Evolutionary conservation across 2,888 invertebrate species (phyloP).

Genomic region (Clanis bilineata): DNA sequence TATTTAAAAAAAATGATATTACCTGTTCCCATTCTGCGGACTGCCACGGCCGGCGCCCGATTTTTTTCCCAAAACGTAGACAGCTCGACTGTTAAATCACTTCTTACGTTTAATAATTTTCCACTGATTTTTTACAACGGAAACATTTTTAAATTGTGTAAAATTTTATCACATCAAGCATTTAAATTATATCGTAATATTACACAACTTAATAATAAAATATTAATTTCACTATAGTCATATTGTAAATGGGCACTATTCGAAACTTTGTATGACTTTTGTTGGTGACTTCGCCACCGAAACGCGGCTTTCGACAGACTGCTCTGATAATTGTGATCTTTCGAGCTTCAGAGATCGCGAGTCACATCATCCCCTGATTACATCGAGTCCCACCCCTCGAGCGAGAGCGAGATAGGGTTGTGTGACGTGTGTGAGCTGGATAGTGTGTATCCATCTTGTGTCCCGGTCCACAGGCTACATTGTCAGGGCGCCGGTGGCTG

Average conservation of each 20-base stretch:
- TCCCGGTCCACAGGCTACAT: slow-evolving; percentile 80
- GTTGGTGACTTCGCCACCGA: slow-evolving; percentile 70
- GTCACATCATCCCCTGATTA: slow-evolving; percentile 83
- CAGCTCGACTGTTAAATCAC: slow-evolving; percentile 58
- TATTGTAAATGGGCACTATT: slow-evolving; percentile 25
- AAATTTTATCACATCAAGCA: background rate
- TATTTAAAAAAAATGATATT: slow-evolving; percentile 37
- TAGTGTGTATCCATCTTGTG: slow-evolving; percentile 84
- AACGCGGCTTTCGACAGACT: slow-evolving; percentile 80
- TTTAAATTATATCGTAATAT: background rate
- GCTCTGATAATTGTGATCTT: slow-evolving; percentile 81
- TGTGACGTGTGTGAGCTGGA: slow-evolving; percentile 49
- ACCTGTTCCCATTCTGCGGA: slow-evolving; percentile 90
- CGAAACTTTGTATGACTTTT: slow-evolving; percentile 60
- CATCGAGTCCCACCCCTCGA: slow-evolving; percentile 79
- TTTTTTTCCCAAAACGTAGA: slow-evolving; percentile 84
- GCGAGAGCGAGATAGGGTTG: slow-evolving; percentile 44
- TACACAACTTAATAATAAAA: background rate
- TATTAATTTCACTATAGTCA: background rate
- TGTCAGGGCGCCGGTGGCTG: slow-evolving; percentile 72
- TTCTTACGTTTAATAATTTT: slow-evolving; percentile 15
- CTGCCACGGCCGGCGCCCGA: slow-evolving; percentile 80
- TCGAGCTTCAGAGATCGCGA: slow-evolving; percentile 80
- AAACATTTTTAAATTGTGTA: slow-evolving; percentile 17
- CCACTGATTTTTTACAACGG: slow-evolving; percentile 10